Percentiles rank a stretch among this genome's conserved stretches.
Conservation (phyloP, 2,888 invertebrate genomes). For the Diaphora mendica region DNA sequence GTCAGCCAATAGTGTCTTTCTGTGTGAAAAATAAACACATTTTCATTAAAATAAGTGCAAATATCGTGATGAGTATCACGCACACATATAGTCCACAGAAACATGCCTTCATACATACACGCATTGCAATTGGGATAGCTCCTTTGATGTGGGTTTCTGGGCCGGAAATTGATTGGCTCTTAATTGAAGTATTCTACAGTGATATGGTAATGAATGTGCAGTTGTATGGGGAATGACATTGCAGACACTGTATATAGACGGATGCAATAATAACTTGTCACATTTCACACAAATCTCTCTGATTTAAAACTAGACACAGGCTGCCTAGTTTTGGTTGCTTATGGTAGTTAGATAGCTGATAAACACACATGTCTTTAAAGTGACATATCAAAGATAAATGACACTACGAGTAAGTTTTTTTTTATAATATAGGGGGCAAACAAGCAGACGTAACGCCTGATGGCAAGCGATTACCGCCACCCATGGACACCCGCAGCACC, state of each 20-base stretch:
- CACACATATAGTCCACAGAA: background rate
- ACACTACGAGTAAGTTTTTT: too few species aligned
- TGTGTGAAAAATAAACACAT: too few species aligned
- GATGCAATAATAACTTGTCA: background rate
- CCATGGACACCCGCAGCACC: too few species aligned
- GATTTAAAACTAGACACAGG: too few species aligned
- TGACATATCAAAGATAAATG: too few species aligned
- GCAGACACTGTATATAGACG: background rate
- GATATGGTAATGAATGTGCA: background rate
- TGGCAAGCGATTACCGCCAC: too few species aligned
- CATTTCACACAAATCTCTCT: background rate
- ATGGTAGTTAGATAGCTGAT: too few species aligned
- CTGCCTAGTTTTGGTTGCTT: too few species aligned
- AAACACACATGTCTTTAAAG: too few species aligned
- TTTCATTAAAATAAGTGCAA: background rate
- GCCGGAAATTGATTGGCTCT: conserved; percentile 26
- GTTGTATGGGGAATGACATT: background rate
- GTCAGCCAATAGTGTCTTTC: background rate
- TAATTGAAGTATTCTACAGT: conserved; percentile 20
- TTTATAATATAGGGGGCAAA: too few species aligned
- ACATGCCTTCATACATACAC: background rate
- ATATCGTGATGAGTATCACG: background rate
- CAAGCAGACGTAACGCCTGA: too few species aligned
- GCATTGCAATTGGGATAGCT: background rate
- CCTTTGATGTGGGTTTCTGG: conserved; percentile 17